These are phyloP conservation scores for Drosophila funebris DNA, from an alignment of 1,140 invertebrate species.

Conservation along the genomic window DNA sequence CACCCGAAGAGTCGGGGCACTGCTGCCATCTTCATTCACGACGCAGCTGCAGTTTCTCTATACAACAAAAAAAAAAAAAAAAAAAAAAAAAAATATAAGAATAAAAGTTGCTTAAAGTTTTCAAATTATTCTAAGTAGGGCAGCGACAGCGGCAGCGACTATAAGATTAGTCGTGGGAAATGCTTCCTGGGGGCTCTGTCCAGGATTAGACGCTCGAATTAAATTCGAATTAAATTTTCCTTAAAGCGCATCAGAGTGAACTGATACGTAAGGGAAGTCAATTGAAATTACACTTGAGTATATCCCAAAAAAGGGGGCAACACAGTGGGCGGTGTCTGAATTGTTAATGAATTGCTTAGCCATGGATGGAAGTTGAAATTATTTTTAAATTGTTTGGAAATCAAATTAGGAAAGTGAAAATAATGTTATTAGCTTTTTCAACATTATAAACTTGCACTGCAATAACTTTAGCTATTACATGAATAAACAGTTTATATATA, in stretches of 20 bases:
- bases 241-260: conserved; percentile 72
- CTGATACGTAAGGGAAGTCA: conserved; percentile 57
- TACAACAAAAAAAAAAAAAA: background rate
- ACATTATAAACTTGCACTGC: background rate
- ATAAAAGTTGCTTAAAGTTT: conserved; percentile 73
- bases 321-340: background rate
- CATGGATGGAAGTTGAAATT: conserved; percentile 39
- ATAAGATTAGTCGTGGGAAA: conserved; percentile 67
- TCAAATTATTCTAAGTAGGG: conserved; percentile 80
- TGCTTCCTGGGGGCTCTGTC: conserved; percentile 2
- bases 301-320: background rate
- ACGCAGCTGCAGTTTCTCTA: conserved; percentile 62
- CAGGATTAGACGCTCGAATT: conserved; percentile 53
- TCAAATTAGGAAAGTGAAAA: conserved; percentile 13
- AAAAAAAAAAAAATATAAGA: background rate
- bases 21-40: conserved; percentile 22
- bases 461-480: too few relatives aligned
- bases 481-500: too few relatives aligned
- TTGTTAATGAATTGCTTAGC: conserved; percentile 27
- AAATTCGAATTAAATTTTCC: conserved; percentile 75
- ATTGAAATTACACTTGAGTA: conserved; percentile 40
- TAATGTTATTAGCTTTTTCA: background rate
- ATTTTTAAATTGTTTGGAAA: conserved; percentile 31
- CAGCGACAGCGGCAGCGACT: conserved; percentile 40
- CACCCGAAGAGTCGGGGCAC: background rate